phyloP scores from a whole-genome alignment of 2,888 invertebrate genomes.

The Apotomis capreana region DNA sequence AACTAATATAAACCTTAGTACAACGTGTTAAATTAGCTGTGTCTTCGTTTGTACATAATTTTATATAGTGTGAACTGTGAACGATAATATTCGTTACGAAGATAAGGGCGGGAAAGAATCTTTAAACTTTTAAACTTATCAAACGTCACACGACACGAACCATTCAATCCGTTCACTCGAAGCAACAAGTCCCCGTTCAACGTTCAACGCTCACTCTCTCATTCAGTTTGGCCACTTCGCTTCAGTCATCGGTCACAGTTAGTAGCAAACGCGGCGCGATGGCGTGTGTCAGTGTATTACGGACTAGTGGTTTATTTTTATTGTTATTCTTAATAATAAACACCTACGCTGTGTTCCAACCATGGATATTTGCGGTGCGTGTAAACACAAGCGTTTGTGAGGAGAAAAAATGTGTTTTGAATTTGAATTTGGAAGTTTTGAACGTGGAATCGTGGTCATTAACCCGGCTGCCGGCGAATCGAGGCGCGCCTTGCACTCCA shows the following conservation, averaged over 20 bases:
- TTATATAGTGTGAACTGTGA: too few relatives aligned
- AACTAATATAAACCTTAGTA: too few relatives aligned
- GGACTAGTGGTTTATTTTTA: constrained; percentile 77
- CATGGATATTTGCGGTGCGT: constrained; percentile 75
- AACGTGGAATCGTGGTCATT: constrained; percentile 67
- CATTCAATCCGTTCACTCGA: constrained; percentile 12
- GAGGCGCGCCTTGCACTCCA: constrained; percentile 55
- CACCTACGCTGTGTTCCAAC: constrained; percentile 64
- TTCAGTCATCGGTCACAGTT: constrained; percentile 15
- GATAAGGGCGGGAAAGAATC: not conserved
- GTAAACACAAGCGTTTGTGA: constrained; percentile 62
- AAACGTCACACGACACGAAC: constrained; percentile 9
- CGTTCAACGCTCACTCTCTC: constrained; percentile 4
- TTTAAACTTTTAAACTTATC: constrained; percentile 16
- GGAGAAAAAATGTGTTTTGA: constrained; percentile 64
- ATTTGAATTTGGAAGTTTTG: constrained; percentile 63
- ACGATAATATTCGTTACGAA: too few relatives aligned
- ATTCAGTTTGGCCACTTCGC: not conserved
- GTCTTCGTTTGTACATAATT: too few relatives aligned
- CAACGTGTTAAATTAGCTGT: too few relatives aligned
- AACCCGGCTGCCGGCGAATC: constrained; percentile 61
- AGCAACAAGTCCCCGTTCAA: constrained; percentile 22
- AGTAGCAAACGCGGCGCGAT: constrained; percentile 55
- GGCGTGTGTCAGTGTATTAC: constrained; percentile 63
- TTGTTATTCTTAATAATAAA: constrained; percentile 74